Evolutionary conservation across 2,797 vertebrate genomes (phyloP), one percentile per base, ranked within the genome.

Genomic region (Taenioides sp.): DNA sequence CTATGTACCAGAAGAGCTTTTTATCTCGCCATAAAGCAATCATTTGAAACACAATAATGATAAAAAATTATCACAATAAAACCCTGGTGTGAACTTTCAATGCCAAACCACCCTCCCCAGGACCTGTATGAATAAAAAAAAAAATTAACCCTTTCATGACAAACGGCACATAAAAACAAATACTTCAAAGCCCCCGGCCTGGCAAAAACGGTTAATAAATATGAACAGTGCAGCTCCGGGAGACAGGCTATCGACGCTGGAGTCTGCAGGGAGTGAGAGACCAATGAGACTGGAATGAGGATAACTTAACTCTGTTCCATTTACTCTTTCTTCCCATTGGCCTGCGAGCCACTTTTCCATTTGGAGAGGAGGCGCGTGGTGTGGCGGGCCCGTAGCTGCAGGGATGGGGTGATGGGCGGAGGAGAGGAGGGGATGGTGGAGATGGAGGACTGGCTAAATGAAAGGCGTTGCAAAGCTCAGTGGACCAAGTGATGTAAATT

Each of bases 401-500:
- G 54, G 62, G 74, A 74, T 20, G 22, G 23, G 34, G 69, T 58
- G 27, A 28, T 10, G 31, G 28, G 14, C 2, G 57, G 23, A 59
- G 14, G 25, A n/a, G 18, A 34, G 18, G 17, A 18, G 27, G 14
- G 64, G 67, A 6, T 73, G 72, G 54, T 31, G 25, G 25, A 47
- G 43, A 47, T 16, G 50, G 27, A 14, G 3, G 18, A 50, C 59
- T 67, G 80, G 67, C 80, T 82, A 80, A 85, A 89, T 88, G 82
- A 89, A 89, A 88, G 84, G 80, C 82, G 69, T 50, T 68, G 67
- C 65, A 86, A 90, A 87, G 80, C 85, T 89, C 85, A 81, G 81
- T 72, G 80, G 82, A 84, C 77, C 79, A 67, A 65, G 80, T 71
- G 79, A 92, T 92, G 86, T 84, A 93, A 91, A 88, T 89, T 80